Evolutionary conservation across 1,140 invertebrate genomes (phyloP).

Genomic region (Coptotermes formosanus): DNA sequence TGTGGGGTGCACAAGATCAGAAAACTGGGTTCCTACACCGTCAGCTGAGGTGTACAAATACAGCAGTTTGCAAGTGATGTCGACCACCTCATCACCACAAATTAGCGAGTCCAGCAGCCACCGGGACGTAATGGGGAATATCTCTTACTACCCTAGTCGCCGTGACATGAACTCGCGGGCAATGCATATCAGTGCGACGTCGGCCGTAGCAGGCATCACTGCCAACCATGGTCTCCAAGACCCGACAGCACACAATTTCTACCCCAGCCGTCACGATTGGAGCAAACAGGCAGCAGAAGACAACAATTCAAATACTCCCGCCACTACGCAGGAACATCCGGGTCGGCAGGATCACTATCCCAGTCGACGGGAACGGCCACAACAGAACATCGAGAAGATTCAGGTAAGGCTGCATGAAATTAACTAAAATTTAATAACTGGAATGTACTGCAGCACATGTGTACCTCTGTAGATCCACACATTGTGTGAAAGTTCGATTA

Average conservation of each 20-base stretch:
- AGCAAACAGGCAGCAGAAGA: not conserved
- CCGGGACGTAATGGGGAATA: not conserved
- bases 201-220: not conserved
- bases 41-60: too few relatives aligned
- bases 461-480: too few relatives aligned
- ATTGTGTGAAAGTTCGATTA: too few relatives aligned
- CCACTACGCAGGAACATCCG: not conserved
- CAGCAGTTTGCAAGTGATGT: not conserved
- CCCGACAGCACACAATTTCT: not conserved
- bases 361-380: too few relatives aligned
- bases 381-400: too few relatives aligned
- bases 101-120: too few relatives aligned
- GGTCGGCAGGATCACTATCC: not conserved
- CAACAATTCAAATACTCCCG: not conserved
- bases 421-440: too few relatives aligned
- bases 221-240: not conserved
- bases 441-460: too few relatives aligned
- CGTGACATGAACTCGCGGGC: not conserved
- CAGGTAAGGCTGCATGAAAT: too few relatives aligned
- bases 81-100: not conserved
- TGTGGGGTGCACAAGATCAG: too few relatives aligned
- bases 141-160: not conserved
- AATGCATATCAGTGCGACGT: not conserved
- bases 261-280: not conserved
- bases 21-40: too few relatives aligned